Base-by-base conservation (phyloP, 2,888 invertebrate genomes). In the Scaptodrosophila latifasciaeformis region DNA sequence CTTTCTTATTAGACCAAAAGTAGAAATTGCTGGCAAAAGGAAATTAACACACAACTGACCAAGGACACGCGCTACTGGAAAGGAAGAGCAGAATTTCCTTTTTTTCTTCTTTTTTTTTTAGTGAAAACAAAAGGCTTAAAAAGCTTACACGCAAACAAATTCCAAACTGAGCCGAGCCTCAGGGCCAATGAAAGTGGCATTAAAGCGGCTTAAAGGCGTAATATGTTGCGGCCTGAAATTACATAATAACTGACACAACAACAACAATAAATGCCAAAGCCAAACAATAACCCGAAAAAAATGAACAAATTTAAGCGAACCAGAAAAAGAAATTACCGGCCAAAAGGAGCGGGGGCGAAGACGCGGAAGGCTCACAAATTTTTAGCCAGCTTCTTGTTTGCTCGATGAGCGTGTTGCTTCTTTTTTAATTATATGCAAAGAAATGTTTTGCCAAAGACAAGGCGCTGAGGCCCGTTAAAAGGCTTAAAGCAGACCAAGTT, bases 351-450 rank as follows among this genome's bases (percentile, higher is more conserved):
- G n/a, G n/a, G n/a, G n/a, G n/a, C n/a, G n/a, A 13, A 34, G 34
- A 34, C 12, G 34, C 34, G 13, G 34, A 15, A 15, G 34, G n/a
- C n/a, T n/a, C 27, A n/a, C 34, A 34, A 34, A 15, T 34, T 42
- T 42, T 19, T 42, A 34, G 13, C 12, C 12, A 10, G 24, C 42
- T 42, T 19, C 12, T 40, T 6, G 47, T 37, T 45, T 17, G 2
- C 31, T 34, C 31, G 12, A 9, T 3, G 5, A 37, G 43, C 49
- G 6, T 37, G 13, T 48, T 47, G n/a, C 17, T 35, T 49, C 35
- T 34, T 61, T 67, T 69, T 76, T 79, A 79, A 75, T 75, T 75
- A 80, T 77, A 77, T 75, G 74, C 77, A 76, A 70, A 67, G 62
- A 66, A 71, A 67, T 68, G 69, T 65, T 60, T n/a, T n/a, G n/a